Conservation (phyloP, 2,888 invertebrate genomes). For the Rugalucina vietnamica region DNA sequence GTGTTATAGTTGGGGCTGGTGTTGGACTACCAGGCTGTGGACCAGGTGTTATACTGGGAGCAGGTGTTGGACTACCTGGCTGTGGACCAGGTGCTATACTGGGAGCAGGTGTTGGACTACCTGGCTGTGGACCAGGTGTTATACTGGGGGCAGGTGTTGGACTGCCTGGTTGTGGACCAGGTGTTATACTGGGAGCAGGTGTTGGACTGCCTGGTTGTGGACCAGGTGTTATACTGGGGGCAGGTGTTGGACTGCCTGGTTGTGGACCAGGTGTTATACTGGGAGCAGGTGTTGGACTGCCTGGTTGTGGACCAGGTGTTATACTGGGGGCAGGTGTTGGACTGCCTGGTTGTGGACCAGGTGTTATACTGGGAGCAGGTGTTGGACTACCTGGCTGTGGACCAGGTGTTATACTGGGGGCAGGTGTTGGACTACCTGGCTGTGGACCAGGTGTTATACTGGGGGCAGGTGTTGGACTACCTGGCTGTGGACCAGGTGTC, state of each 20-base stretch:
- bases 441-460: neutral
- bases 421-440: neutral
- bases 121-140: neutral
- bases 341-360: neutral
- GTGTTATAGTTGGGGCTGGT: slow-evolving; percentile 29
- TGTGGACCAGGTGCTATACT: neutral
- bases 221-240: neutral
- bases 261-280: slow-evolving; percentile 3
- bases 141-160: too few relatives aligned
- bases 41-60: slow-evolving; percentile 16
- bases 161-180: neutral
- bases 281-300: neutral
- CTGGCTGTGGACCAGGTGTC: neutral
- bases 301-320: slow-evolving; percentile 9
- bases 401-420: neutral
- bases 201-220: too few relatives aligned
- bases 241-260: neutral
- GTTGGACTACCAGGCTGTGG: neutral
- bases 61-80: slow-evolving; percentile 6
- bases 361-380: neutral
- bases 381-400: neutral
- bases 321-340: neutral
- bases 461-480: neutral
- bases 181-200: too few relatives aligned
- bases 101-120: neutral